Base-by-base conservation (phyloP, 64 coral and sea anemone genomes). In the Acropora yongei region DNA sequence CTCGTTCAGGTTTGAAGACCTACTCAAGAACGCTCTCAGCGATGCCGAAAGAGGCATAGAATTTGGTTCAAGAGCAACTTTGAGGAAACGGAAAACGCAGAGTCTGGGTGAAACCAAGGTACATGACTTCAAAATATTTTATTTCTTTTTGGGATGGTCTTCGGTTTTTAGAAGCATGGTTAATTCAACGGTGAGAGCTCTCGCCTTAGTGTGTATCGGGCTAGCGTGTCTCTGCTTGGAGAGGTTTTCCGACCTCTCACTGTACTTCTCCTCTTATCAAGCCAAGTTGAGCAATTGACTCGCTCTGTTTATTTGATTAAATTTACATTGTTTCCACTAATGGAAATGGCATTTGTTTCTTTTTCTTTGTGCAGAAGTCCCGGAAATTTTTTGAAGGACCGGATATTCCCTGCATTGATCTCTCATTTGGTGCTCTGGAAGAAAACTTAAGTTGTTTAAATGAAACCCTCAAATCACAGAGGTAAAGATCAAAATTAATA, bases 31-130 rank as follows among this genome's bases (percentile, higher is more conserved):
- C 10, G 61, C 2, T 45, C 82, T 85, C 45, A 45, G 82, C 3
- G 65, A 85, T 0, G 42, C 40, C 2, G 82, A 72, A 17, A 85
- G 6, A 47, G 44, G 2, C 1, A 17, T 0, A 2, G 63, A 0
- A 71, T 16, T 72, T 14, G 43, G 44, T 5, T 5, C 66, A 18
- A 69, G 41, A 16, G 5, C 51, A 55, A 4, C 82, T 6, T 20
- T 43, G 43, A 85, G 63, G 60, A 85, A 85, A 49, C 44, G 82
- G 30, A 85, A 85, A 49, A 63, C 82, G 44, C 61, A 71, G 44
- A 85, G 82, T 63, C 14, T 85, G 44, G 63, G 82, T 2, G 82
- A 85, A 85, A 85, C 18, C 16, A 85, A 85, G 65, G 82, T 81
- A 81, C 58, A 55, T 5, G 10, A 51, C 30, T 30, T 30, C 30